Base-by-base conservation (phyloP, 2,797 vertebrate genomes). In the Discoglossus pictus region DNA sequence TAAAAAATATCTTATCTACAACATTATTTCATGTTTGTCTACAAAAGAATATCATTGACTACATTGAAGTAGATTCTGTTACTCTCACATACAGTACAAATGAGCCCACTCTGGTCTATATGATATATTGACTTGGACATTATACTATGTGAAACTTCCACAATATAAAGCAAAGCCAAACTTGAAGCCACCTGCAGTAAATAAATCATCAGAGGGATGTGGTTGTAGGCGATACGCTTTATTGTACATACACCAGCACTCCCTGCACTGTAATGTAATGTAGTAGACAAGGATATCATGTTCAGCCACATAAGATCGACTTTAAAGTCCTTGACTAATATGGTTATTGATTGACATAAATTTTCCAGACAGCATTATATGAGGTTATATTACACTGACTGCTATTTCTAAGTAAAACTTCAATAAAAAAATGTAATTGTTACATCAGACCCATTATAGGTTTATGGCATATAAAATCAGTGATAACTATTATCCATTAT, bases 261-360 rank as follows among this genome's bases (percentile, higher is more conserved):
- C 16, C 20, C 16, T 21, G 25, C 51, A 11, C 35, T 36, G 18
- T 50, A 62, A 62, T 17, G 17, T 46, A 35, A 15, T 23, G 42
- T 31, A 13, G n/a, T 35, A 25, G 42, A 58, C 63, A 66, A 66
- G 63, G 42, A 20, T 66, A 66, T 66, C 52, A 39, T 39, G 47
- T 66, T 66, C 63, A 47, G 52, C 20, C 56, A 2, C 24, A 40
- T 10, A 55, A 24, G 43, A 66, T 66, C 52, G 39, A 16, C 53
- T 58, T 66, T 66, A 48, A 58, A 48, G 53, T 23, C 15, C 17
- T 5, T 44, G 53, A 58, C 23, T 47, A 66, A 35, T n/a, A 38
- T 31, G 20, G 46, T 15, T 38, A 24, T 34, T 40, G 42, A 43
- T 16, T 47, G 42, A 56, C 34, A 39, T 10, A 23, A 20, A 17